A percentile compares a stretch with the other conserved stretches of the same genome.
Evolutionary conservation across 2,113 vertebrate species (phyloP).

Genomic region (Cyprinodon variegatus): DNA sequence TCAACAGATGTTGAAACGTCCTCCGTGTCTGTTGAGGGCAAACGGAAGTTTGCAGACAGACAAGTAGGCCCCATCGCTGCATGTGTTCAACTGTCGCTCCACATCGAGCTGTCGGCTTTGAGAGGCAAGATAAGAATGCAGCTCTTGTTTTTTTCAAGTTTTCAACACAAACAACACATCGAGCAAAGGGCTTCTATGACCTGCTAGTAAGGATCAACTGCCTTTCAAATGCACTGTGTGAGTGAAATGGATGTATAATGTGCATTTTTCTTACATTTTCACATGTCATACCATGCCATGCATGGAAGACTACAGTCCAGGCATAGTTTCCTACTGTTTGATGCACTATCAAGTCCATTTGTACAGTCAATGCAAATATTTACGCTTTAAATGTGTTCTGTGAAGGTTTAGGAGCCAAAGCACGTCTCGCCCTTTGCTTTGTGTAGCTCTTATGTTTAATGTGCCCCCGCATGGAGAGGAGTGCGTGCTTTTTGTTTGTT

Average conservation of each 20-base stretch:
- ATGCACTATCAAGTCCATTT: constrained; percentile 76
- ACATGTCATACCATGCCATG: constrained; percentile 48
- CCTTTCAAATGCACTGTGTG: constrained; percentile 4
- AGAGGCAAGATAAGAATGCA: constrained; percentile 46
- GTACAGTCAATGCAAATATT: constrained; percentile 81
- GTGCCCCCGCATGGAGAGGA: constrained; percentile 61
- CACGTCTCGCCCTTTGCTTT: constrained; percentile 75
- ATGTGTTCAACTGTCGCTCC: constrained; percentile 63
- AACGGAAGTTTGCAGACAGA: constrained; percentile 71
- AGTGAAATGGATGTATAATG: not conserved
- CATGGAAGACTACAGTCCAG: constrained; percentile 42
- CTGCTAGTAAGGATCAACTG: not conserved
- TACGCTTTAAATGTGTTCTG: constrained; percentile 76
- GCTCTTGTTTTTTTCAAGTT: constrained; percentile 19
- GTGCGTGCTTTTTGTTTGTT: constrained; percentile 76
- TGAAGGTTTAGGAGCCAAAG: constrained; percentile 68
- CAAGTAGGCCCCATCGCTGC: constrained; percentile 51
- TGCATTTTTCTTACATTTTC: constrained; percentile 16
- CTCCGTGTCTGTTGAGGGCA: constrained; percentile 65
- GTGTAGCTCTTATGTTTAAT: constrained; percentile 78
- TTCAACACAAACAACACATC: constrained; percentile 1
- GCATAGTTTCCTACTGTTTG: constrained; percentile 52
- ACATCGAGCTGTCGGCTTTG: constrained; percentile 24
- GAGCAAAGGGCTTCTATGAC: not conserved
- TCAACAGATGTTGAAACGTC: constrained; percentile 79